Base-by-base conservation (phyloP, 1,140 invertebrate species). In the Leucophenga varia region DNA sequence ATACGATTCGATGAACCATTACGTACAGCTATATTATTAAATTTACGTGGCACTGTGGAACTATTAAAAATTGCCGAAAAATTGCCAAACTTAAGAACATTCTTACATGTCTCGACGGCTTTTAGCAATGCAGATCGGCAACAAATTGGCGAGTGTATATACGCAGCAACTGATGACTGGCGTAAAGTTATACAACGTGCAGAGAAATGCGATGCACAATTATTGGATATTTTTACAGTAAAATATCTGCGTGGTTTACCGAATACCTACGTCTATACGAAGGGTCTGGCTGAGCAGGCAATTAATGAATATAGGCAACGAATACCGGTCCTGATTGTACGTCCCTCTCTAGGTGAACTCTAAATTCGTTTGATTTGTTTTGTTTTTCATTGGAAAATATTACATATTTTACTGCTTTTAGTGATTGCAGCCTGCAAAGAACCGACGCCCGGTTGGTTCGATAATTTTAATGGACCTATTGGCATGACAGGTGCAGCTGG, bases 391-490 rank as follows among this genome's bases (percentile, higher is more conserved):
- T n/a, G n/a, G n/a, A n/a, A n/a, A n/a, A n/a, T n/a, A n/a, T n/a
- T n/a, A n/a, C n/a, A n/a, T n/a, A n/a, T n/a, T n/a, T n/a, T n/a
- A n/a, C n/a, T n/a, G n/a, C n/a, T n/a, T n/a, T n/a, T n/a, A 74
- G 87, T 90, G 2, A 80, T 88, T 49, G 83, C 84, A 0, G 79
- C 84, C 8, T 34, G 81, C 9, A 43, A 65, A 0, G 88, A 91
- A 14, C 88, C 89, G 0, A 30, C 88, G 0, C 59, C 76, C 0
- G 92, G 94, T 0, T 98, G 95, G 94, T 81, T 95, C 3, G 95
- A 97, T 61, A 98, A 97, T 76, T 91, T 92, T 54, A 97, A 97
- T 75, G 94, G 94, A 3, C 92, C 93, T 1, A 86, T 89, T 17
- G 93, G 87, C 0, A 74, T 91, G 9, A 61, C 90, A 37, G 75